Conservation (phyloP, 2,797 vertebrate genomes). For the Rallus crepitans region DNA sequence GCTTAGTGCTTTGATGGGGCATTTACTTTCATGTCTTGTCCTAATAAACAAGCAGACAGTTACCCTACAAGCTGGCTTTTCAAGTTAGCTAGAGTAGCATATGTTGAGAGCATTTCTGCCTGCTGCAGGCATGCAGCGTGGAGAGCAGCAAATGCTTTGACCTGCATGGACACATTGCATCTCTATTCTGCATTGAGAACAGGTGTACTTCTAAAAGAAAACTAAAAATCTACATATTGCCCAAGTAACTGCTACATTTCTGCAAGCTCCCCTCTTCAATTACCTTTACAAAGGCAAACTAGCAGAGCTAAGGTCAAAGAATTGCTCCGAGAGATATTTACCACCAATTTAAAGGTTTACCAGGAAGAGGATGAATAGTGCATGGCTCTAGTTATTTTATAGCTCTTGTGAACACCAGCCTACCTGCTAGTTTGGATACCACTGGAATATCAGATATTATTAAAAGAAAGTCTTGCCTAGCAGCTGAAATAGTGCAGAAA, state of each 20-base stretch:
- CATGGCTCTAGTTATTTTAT: not conserved
- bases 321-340: not conserved
- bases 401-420: not conserved
- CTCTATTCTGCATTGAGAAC: not conserved
- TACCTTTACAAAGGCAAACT: not conserved
- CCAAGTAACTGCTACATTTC: not conserved
- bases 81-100: not conserved
- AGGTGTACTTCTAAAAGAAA: not conserved
- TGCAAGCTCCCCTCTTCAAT: not conserved
- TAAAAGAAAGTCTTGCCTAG: not conserved
- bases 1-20: not conserved
- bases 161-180: not conserved
- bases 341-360: not conserved
- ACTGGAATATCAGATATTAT: not conserved
- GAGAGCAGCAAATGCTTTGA: not conserved
- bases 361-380: not conserved
- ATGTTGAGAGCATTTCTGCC: not conserved
- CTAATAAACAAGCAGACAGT: not conserved
- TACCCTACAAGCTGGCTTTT: not conserved
- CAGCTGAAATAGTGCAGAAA: not conserved
- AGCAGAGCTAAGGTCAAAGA: not conserved
- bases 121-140: not conserved
- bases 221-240: not conserved
- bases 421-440: not conserved
- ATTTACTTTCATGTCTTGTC: constrained; percentile 19